phyloP scores from a whole-genome alignment of 2,888 invertebrate genomes.

The Dryobota labecula region DNA sequence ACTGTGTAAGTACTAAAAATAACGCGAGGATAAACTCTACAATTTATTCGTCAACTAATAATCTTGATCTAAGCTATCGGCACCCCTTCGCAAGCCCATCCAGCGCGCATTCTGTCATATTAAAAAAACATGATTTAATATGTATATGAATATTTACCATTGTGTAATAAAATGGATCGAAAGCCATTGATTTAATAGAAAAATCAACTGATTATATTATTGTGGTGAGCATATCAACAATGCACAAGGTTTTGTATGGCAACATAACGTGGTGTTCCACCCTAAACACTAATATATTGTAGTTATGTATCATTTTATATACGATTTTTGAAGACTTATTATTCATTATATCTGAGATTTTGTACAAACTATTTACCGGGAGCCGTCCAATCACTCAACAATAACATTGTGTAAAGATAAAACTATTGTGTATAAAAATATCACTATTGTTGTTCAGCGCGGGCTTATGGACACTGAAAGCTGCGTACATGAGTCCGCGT shows the following conservation, averaged over 20 bases:
- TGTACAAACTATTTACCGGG: slow-evolving; percentile 89
- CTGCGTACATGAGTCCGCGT: slow-evolving; percentile 73
- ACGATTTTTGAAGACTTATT: slow-evolving; percentile 79
- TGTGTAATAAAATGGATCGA: slow-evolving; percentile 57
- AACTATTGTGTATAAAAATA: slow-evolving; percentile 90
- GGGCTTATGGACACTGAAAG: slow-evolving; percentile 66
- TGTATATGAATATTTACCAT: slow-evolving; percentile 41
- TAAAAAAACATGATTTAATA: slow-evolving; percentile 38
- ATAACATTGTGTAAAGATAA: slow-evolving; percentile 90
- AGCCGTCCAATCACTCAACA: slow-evolving; percentile 89
- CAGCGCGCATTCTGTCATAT: slow-evolving; percentile 40
- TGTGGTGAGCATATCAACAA: slow-evolving; percentile 45
- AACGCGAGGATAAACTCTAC: slow-evolving; percentile 39
- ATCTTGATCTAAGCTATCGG: slow-evolving; percentile 39
- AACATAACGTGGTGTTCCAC: slow-evolving; percentile 61
- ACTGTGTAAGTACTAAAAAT: slow-evolving; percentile 19
- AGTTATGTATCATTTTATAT: slow-evolving; percentile 68
- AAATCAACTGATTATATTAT: slow-evolving; percentile 45
- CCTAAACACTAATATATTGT: slow-evolving; percentile 67
- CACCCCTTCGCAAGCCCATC: slow-evolving; percentile 44
- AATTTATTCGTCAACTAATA: slow-evolving; percentile 33
- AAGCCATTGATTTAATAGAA: slow-evolving; percentile 50
- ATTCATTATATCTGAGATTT: slow-evolving; percentile 80
- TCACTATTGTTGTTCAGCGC: slow-evolving; percentile 84
- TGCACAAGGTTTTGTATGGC: slow-evolving; percentile 59